Percentiles rank a stretch among this genome's conserved stretches.
Evolutionary conservation across 2,113 vertebrate genomes (phyloP).

Genomic region (Peromyscus leucopus): DNA sequence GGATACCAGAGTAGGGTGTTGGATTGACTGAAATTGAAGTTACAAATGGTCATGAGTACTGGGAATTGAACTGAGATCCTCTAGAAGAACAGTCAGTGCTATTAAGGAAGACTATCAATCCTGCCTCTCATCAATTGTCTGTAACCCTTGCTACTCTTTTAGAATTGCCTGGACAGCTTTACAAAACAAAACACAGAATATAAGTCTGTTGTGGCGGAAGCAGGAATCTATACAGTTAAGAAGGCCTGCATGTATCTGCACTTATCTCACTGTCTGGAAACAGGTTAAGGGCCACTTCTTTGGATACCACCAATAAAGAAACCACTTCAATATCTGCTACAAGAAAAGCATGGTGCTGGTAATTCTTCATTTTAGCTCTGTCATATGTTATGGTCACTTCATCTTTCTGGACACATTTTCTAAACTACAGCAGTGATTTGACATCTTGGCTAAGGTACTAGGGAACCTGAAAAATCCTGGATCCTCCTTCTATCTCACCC

Average conservation of each 20-base stretch:
- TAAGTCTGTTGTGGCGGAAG: background rate
- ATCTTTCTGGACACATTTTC: background rate
- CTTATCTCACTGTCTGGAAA: background rate
- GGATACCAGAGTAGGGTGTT: background rate
- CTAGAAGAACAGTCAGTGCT: background rate
- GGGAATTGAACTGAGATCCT: background rate
- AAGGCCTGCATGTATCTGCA: background rate
- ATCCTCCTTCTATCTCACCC: background rate
- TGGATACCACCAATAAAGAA: background rate
- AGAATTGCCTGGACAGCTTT: slow-evolving; percentile 3
- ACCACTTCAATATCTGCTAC: background rate
- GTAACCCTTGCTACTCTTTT: background rate
- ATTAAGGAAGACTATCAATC: background rate
- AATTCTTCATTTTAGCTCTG: slow-evolving; percentile 28
- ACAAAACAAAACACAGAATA: background rate
- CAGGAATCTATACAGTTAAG: background rate
- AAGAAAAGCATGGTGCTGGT: background rate
- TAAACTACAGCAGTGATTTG: background rate
- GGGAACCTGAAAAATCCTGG: background rate
- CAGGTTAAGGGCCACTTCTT: background rate
- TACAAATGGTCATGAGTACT: background rate
- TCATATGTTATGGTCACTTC: slow-evolving; percentile 8
- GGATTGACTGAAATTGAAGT: background rate
- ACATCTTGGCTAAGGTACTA: background rate
- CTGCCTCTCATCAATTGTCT: background rate